Base-by-base conservation (phyloP, 2,113 vertebrate genomes). In the Bolborhynchus lineola region DNA sequence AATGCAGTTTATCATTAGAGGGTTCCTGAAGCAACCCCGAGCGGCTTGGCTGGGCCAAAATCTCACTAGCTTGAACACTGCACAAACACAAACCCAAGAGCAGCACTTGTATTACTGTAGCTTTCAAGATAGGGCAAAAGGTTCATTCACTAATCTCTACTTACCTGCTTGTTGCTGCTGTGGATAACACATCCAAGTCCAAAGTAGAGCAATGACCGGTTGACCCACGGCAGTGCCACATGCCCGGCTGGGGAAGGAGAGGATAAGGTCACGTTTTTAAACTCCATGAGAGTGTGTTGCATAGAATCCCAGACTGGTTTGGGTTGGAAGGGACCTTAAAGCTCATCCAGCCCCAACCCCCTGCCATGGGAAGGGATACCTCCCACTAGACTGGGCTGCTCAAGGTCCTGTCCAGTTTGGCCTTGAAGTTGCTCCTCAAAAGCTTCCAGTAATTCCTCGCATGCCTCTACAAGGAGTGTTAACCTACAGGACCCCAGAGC, bases 201-300 rank as follows among this genome's bases (percentile, higher is more conserved):
- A 10, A 15, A 35, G 19, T 4, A 13, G 6, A 15, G 62, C n/a
- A 24, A 44, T 3, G 63, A 9, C 5, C 72, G 41, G 18, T 5
- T 6, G 28, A 7, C 39, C 52, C 41, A 1, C 0, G 13, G 39
- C 46, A n/a, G 4, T 4, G 20, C 3, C 1, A 42, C 62, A 25
- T 6, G 46, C 39, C 35, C 24, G 13, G 1, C n/a, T 12, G 13
- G 3, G 18, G 10, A 19, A 29, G 31, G 6, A 20, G 55, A 64
- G 46, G 8, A 9, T 10, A 25, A 53, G 7, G 47, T 12, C 67
- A 10, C 33, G 4, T 13, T 35, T 37, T 39, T 31, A 13, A 59
- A 31, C 41, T 21, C 24, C 53, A 28, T 1, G 2, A 49, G 50
- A 13, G 35, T 26, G 16, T 8, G 29, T 26, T 68, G 33, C 47